Evolutionary conservation across 2,888 invertebrate genomes (phyloP).

Genomic region (Drosophila dives): DNA sequence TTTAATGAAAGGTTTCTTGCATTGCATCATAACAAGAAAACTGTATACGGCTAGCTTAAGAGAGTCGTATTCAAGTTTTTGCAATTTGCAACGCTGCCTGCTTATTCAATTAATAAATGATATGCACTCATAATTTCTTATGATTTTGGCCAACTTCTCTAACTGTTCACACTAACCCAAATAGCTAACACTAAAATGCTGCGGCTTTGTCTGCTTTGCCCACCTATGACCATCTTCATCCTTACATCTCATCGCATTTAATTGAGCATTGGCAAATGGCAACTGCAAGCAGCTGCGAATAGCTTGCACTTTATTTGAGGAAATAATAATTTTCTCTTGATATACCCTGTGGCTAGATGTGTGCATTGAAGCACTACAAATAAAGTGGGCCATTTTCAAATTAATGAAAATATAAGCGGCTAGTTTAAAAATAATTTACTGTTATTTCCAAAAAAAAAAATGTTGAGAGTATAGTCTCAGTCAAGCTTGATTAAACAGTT

Average conservation of each 20-base stretch:
- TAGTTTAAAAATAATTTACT: background rate
- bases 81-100: background rate
- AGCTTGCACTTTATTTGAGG: conserved; percentile 60
- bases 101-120: conserved; percentile 24
- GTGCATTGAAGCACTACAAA: background rate
- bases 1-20: conserved; percentile 39
- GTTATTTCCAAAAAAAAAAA: background rate
- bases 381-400: background rate
- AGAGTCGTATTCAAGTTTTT: background rate
- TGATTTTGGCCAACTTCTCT: conserved; percentile 29
- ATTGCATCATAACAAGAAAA: conserved; percentile 43
- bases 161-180: conserved; percentile 66
- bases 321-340: conserved; percentile 6
- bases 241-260: conserved; percentile 32
- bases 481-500: background rate
- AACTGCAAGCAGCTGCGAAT: conserved; percentile 61
- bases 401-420: background rate
- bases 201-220: conserved; percentile 17
- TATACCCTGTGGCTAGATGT: conserved; percentile 37
- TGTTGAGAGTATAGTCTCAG: background rate
- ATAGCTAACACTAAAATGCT: conserved; percentile 43
- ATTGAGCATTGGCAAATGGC: conserved; percentile 67
- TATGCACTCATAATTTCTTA: conserved; percentile 25
- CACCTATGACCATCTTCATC: conserved; percentile 3
- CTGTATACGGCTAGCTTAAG: conserved; percentile 12